Base-by-base conservation (phyloP, 37 sponge, comb jelly and placozoan genomes). In the Theonella swinhoei region DNA sequence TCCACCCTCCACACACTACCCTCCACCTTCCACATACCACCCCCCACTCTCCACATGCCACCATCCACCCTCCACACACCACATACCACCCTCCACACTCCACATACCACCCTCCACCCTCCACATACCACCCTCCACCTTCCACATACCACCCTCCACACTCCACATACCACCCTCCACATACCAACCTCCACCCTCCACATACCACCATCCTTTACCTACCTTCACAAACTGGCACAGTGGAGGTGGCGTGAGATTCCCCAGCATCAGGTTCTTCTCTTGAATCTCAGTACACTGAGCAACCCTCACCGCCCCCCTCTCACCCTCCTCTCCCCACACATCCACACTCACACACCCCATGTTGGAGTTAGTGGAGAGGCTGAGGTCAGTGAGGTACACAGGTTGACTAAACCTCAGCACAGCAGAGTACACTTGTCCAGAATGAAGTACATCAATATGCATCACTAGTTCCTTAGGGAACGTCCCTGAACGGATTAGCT, bases 171-270 rank as follows among this genome's bases (percentile, higher is more conserved):
- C n/a, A n/a, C n/a, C n/a, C n/a, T n/a, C n/a, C n/a, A n/a, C n/a
- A n/a, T n/a, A n/a, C n/a, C n/a, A n/a, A n/a, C n/a, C n/a, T n/a
- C n/a, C n/a, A n/a, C n/a, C n/a, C n/a, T n/a, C n/a, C n/a, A n/a
- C n/a, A n/a, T n/a, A n/a, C n/a, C n/a, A n/a, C n/a, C n/a, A n/a
- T n/a, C n/a, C n/a, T n/a, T n/a, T 26, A 74, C 76, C 25, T 64
- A 94, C 95, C 88, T 87, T 94, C 32, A 70, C 76, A 82, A 75
- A 95, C 59, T 82, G 94, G 68, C 93, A 92, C 30, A 92, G 26
- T 54, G 93, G 93, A 30, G 93, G 86, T 30, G 96, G 96, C 0
- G 71, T 42, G n/a, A 95, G 76, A 62, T 87, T 92, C 9, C 91
- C 91, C 54, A 95, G 68, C 43, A 82, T 80, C 25, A 95, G 38